phyloP scores from a whole-genome alignment of 2,113 vertebrate species.

The Rhea americana region DNA sequence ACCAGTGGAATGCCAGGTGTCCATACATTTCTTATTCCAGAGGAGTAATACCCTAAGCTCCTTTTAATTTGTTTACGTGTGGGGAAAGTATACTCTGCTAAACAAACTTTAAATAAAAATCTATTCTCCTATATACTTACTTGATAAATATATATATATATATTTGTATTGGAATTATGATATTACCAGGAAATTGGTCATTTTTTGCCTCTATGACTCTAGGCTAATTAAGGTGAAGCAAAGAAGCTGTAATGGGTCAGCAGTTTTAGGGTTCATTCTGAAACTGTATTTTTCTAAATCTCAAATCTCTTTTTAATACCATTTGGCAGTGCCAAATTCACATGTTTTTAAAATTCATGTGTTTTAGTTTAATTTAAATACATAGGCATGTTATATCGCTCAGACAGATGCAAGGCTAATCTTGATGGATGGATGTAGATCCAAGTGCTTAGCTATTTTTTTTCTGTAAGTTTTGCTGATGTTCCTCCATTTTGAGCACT shows the following conservation, averaged over 20 bases:
- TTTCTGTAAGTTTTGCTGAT: background rate
- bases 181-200: slow-evolving; percentile 28
- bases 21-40: background rate
- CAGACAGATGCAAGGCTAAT: background rate
- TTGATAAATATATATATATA: background rate
- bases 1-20: background rate
- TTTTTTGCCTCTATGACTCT: slow-evolving; percentile 4
- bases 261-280: slow-evolving; percentile 10
- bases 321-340: background rate
- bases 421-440: background rate
- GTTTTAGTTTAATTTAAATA: background rate
- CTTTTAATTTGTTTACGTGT: background rate
- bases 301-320: background rate
- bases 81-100: background rate
- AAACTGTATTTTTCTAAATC: slow-evolving; percentile 16
- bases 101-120: background rate
- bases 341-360: background rate
- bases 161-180: slow-evolving; percentile 24
- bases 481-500: background rate
- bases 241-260: slow-evolving; percentile 35
- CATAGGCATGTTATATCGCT: background rate
- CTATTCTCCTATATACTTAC: background rate
- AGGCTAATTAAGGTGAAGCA: slow-evolving; percentile 52
- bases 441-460: background rate
- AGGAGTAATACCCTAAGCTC: background rate